Conservation (phyloP, 1,140 invertebrate genomes). For the Schlechtendalia chinensis region DNA sequence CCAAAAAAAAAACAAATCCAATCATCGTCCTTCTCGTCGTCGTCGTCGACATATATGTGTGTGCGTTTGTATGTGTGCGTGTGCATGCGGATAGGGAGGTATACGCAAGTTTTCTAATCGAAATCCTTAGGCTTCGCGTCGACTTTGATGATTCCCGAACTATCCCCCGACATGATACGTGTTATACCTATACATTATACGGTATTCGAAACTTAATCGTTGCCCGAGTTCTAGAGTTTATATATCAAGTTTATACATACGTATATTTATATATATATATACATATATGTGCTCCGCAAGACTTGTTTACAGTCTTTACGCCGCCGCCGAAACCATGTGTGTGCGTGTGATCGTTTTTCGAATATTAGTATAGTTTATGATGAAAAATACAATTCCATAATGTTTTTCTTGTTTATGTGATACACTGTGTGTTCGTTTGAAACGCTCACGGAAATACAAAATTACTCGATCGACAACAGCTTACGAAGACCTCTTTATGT, state of each 20-base stretch:
- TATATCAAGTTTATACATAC: too few relatives aligned
- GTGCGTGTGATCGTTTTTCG: too few relatives aligned
- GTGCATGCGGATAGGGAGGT: not conserved
- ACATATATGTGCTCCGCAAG: not conserved
- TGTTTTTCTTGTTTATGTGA: too few relatives aligned
- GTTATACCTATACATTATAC: not conserved
- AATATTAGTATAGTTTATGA: too few relatives aligned
- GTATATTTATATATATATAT: too few relatives aligned
- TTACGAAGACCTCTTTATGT: too few relatives aligned
- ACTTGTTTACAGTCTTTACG: too few relatives aligned
- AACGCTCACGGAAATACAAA: too few relatives aligned
- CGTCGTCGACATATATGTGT: not conserved
- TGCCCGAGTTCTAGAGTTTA: not conserved
- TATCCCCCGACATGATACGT: slow-evolving; percentile 5
- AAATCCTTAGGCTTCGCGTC: slow-evolving; percentile 25
- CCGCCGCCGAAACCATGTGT: too few relatives aligned
- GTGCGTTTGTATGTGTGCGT: not conserved
- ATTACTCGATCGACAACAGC: too few relatives aligned
- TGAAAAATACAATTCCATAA: too few relatives aligned
- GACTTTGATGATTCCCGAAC: not conserved
- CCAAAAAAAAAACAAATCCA: not conserved
- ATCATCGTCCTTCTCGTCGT: not conserved
- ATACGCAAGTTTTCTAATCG: slow-evolving; percentile 7
- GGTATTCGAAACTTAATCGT: not conserved
- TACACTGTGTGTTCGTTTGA: too few relatives aligned